These are phyloP conservation scores for Mus caroli DNA, from an alignment of 2,797 vertebrate species.

Conservation along the genomic window DNA sequence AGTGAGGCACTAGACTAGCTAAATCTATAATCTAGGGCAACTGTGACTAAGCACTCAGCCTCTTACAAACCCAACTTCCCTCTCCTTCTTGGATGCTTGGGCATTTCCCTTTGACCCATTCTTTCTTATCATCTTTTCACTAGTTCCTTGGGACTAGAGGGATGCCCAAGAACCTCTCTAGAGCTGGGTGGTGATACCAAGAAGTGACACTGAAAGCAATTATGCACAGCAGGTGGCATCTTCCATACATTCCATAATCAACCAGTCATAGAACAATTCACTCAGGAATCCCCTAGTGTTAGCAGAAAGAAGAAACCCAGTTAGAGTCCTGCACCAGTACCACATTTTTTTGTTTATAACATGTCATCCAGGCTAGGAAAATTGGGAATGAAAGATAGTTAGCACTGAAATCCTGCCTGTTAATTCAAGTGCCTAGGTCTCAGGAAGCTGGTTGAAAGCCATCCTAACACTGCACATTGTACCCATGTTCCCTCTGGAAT, in stretches of 20 bases:
- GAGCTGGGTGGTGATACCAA: background rate
- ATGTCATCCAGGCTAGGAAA: conserved; percentile 71
- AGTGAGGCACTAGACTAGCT: background rate
- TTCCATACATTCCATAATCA: conserved; percentile 69
- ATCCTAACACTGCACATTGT: background rate
- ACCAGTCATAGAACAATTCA: conserved; percentile 66
- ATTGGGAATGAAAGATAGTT: conserved; percentile 70
- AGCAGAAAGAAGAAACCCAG: conserved; percentile 87
- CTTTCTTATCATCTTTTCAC: background rate
- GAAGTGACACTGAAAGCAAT: conserved; percentile 34
- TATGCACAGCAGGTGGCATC: conserved; percentile 14
- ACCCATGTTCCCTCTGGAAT: background rate
- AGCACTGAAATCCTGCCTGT: conserved; percentile 53
- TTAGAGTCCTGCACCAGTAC: conserved; percentile 83
- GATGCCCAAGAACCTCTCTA: background rate
- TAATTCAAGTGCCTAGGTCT: conserved; percentile 78
- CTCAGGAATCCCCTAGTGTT: conserved; percentile 81
- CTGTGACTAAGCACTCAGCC: background rate
- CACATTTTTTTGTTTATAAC: conserved; percentile 87
- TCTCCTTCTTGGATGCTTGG: background rate
- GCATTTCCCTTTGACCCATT: background rate
- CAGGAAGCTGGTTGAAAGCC: background rate
- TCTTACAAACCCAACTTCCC: background rate
- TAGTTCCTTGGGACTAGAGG: background rate
- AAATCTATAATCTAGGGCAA: background rate